Evolutionary conservation across 1,140 invertebrate genomes (phyloP).

Genomic region (Ctenoplectra terminalis): DNA sequence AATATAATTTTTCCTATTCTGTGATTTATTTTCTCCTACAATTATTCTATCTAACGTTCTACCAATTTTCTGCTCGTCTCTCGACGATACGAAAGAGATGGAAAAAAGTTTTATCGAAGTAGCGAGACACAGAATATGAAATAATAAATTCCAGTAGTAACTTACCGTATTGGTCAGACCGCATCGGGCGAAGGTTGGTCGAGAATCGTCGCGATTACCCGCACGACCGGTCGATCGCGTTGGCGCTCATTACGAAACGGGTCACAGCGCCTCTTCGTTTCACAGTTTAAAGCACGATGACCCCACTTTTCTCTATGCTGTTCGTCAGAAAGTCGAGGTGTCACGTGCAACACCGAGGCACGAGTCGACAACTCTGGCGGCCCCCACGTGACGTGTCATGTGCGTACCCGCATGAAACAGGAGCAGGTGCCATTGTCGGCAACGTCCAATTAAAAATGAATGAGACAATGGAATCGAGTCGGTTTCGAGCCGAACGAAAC

Average conservation of each 20-base stretch:
- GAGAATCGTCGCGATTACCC: conserved; percentile 28
- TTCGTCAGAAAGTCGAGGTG: conserved; percentile 56
- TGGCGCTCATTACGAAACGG: conserved; percentile 31
- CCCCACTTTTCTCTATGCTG: conserved; percentile 59
- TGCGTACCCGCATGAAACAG: conserved; percentile 64
- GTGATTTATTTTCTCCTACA: neutral
- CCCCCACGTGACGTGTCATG: conserved; percentile 64
- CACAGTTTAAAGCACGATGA: conserved; percentile 65
- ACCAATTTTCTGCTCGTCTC: too few relatives aligned
- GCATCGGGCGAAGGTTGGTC: neutral
- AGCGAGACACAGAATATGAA: neutral
- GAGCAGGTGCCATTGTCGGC: conserved; percentile 64
- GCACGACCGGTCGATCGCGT: conserved; percentile 43
- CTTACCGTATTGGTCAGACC: conserved; percentile 55
- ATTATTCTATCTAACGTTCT: too few relatives aligned
- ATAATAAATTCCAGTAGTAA: conserved; percentile 41
- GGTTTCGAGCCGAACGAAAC: neutral
- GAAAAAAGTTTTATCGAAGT: neutral
- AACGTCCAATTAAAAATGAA: conserved; percentile 61
- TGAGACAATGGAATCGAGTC: conserved; percentile 34
- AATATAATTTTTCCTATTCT: neutral
- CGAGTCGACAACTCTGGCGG: conserved; percentile 48
- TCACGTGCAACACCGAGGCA: conserved; percentile 59
- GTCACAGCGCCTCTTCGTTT: conserved; percentile 50
- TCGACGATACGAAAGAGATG: too few relatives aligned